A percentile compares a stretch with the other conserved stretches of the same genome.
These are phyloP conservation scores for Vireo griseus DNA, from an alignment of 2,797 vertebrate species.

Conservation along the genomic window DNA sequence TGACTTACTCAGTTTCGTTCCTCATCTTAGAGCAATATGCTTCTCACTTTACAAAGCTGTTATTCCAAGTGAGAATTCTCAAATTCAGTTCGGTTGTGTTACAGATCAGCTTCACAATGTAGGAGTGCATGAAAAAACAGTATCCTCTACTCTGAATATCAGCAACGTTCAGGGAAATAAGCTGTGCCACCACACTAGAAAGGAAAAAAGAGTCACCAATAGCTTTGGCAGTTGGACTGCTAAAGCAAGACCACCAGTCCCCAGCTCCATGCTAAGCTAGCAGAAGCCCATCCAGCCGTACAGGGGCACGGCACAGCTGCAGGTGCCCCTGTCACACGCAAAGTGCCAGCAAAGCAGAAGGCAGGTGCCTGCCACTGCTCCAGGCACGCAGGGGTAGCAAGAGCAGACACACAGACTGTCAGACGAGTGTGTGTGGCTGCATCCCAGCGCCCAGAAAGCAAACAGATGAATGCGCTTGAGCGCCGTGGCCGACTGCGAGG, in stretches of 20 bases:
- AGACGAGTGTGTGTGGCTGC: neutral
- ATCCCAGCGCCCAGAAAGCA: neutral
- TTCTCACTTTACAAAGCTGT: neutral
- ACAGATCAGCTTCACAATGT: neutral
- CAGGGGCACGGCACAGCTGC: neutral
- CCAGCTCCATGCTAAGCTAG: accelerated
- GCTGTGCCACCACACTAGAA: neutral
- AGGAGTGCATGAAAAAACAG: neutral
- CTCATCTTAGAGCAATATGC: neutral
- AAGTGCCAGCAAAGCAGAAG: neutral
- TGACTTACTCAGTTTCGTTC: neutral
- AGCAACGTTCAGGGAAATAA: neutral
- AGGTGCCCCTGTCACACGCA: accelerated
- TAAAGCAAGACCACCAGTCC: neutral
- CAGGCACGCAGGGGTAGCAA: accelerated
- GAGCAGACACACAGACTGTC: neutral
- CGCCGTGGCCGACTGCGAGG: accelerated
- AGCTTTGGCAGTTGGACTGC: neutral
- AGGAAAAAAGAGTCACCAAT: neutral
- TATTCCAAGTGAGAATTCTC: neutral
- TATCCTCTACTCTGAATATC: neutral
- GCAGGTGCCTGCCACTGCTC: neutral
- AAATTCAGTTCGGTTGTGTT: neutral
- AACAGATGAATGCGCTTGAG: neutral
- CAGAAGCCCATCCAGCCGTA: neutral